Evolutionary conservation across 2,888 invertebrate genomes (phyloP), one percentile per base, ranked within the genome.

Genomic region (Acanthacorydalis orientalis): DNA sequence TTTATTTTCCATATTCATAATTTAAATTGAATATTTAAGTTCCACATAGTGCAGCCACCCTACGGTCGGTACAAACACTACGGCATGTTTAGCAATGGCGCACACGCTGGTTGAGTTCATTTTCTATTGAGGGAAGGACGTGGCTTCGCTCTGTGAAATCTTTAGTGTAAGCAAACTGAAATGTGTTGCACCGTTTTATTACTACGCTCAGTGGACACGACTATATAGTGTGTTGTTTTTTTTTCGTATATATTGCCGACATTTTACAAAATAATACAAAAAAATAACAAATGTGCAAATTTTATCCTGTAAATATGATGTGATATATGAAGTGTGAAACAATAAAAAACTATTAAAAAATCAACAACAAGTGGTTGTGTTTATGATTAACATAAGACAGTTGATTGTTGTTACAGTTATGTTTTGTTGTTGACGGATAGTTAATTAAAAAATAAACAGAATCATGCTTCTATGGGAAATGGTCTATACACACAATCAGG

Each of bases 81-180:
- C 31, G 11, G 8, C 31, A 9, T 31, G 31, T 43, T 43, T 43
- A 43, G 43, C 32, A 32, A 43, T 43, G 43, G 37, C 35, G 23
- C 42, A 44, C 50, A 54, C 52, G 23, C 23, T 23, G 62, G 63
- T 56, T 56, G 55, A 56, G 61, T 63, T 63, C 64, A 63, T 59
- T 62, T 57, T 58, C 49, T 52, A 43, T 50, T 49, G 56, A 60
- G 65, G 64, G 63, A 63, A 61, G 61, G 63, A 60, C 61, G 64
- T 59, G 59, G 61, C 63, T 59, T 60, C 61, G 61, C 58, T 57
- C 60, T 60, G 64, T 64, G 64, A 64, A 64, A 65, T 64, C 64
- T 64, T 63, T 63, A 63, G 60, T 61, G 57, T 54, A 56, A 23
- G 23, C 23, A 23, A 23, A 23, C 12, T 16, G 16, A 39, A 15